Conservation (phyloP, 2,888 invertebrate genomes). For the Xanthia togata region DNA sequence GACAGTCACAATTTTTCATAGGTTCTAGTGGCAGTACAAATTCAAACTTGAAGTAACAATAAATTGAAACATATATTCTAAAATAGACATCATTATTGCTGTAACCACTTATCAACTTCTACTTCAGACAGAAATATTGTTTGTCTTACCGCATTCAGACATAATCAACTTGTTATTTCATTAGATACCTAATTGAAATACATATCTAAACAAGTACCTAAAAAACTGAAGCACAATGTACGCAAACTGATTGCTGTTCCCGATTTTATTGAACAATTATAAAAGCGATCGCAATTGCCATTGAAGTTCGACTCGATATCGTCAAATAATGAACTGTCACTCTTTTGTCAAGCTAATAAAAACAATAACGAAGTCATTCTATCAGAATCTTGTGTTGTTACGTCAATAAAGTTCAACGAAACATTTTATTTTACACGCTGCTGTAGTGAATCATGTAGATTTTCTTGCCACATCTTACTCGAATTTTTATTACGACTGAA, state of each 20-base stretch:
- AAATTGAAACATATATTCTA: constrained; percentile 47
- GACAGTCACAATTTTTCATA: constrained; percentile 56
- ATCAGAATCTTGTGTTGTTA: constrained; percentile 43
- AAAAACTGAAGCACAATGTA: constrained; percentile 13
- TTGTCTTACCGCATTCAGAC: background rate
- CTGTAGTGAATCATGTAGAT: constrained; percentile 28
- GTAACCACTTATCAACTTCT: constrained; percentile 33
- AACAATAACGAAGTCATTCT: constrained; percentile 54
- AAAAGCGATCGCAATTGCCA: constrained; percentile 53
- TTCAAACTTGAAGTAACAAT: constrained; percentile 41
- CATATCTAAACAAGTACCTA: background rate
- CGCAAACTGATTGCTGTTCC: constrained; percentile 43
- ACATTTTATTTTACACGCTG: constrained; percentile 38
- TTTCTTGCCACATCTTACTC: constrained; percentile 28
- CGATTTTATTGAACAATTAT: constrained; percentile 57
- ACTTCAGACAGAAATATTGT: constrained; percentile 5
- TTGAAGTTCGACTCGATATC: constrained; percentile 50
- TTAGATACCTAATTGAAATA: constrained; percentile 13
- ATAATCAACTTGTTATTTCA: background rate
- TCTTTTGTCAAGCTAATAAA: constrained; percentile 59
- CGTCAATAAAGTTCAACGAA: constrained; percentile 49
- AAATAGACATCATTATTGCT: constrained; percentile 26
- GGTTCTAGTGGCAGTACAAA: constrained; percentile 45
- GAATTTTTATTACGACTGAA: constrained; percentile 41
- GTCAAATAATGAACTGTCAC: constrained; percentile 61